A percentile compares a stretch with the other conserved stretches of the same genome.
phyloP scores from a whole-genome alignment of 2,113 vertebrate genomes.

The Echinops telfairi region DNA sequence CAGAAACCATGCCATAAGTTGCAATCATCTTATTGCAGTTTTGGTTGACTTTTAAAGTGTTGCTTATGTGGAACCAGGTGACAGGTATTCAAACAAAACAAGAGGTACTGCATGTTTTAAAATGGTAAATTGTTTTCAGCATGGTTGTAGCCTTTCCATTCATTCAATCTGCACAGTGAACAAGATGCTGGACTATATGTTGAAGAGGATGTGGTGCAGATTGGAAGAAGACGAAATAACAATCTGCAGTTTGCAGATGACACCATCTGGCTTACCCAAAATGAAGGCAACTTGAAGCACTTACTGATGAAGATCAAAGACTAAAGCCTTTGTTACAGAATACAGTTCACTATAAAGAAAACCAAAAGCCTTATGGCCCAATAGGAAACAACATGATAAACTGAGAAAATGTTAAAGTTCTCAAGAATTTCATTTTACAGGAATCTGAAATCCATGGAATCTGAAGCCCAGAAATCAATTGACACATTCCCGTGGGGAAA shows the following conservation, averaged over 20 bases:
- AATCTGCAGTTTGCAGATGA: not conserved
- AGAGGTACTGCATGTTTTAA: not conserved
- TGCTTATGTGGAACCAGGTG: not conserved
- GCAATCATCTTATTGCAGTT: too few species aligned
- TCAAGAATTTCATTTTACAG: not conserved
- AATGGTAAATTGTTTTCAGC: not conserved
- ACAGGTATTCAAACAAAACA: not conserved
- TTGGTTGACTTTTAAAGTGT: not conserved
- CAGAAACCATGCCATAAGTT: too few species aligned
- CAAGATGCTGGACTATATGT: not conserved
- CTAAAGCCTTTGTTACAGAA: not conserved
- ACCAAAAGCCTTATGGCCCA: too few species aligned
- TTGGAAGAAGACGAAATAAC: not conserved
- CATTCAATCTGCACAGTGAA: not conserved
- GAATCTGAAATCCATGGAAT: not conserved
- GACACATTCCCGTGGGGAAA: not conserved
- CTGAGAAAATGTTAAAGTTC: too few species aligned
- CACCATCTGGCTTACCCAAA: not conserved
- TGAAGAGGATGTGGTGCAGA: not conserved
- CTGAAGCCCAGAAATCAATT: not conserved
- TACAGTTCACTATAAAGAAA: too few species aligned
- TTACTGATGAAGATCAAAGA: not conserved
- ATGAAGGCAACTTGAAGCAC: not conserved
- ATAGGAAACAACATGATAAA: too few species aligned
- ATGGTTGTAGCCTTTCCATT: not conserved